phyloP scores from a whole-genome alignment of 2,888 invertebrate species.

The Ferrisia virgata region DNA sequence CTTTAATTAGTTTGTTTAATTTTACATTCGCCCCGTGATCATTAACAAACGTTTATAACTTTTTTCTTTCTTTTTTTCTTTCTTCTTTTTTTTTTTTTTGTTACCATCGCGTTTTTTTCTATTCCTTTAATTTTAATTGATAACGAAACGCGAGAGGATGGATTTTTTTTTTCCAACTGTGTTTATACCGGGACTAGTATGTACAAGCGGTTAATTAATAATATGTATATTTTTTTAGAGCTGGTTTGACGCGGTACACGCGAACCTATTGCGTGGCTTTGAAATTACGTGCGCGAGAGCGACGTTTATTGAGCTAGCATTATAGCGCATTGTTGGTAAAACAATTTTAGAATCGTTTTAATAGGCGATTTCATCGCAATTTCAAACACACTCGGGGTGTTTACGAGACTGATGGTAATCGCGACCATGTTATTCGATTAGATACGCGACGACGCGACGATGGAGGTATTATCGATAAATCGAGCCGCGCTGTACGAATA shows the following conservation, averaged over 20 bases:
- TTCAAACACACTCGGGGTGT: not conserved
- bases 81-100: not conserved
- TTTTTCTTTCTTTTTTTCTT: not conserved
- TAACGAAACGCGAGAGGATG: not conserved
- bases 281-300: not conserved
- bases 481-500: no score
- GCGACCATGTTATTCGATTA: not conserved
- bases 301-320: not conserved
- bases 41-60: conserved; percentile 15
- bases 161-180: not conserved
- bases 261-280: not conserved
- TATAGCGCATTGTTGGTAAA: not conserved
- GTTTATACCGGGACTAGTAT: not conserved
- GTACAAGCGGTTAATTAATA: not conserved
- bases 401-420: not conserved
- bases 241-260: not conserved
- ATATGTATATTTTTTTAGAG: not conserved
- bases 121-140: conserved; percentile 1
- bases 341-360: not conserved
- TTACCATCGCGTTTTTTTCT: not conserved
- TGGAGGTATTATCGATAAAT: not conserved
- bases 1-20: conserved; percentile 30
- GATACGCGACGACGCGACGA: not conserved
- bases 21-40: conserved; percentile 24
- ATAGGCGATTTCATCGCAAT: not conserved